A percentile compares a stretch with the other conserved stretches of the same genome.
Evolutionary conservation across 2,113 vertebrate species (phyloP).

Genomic region (Hypanus sabinus): DNA sequence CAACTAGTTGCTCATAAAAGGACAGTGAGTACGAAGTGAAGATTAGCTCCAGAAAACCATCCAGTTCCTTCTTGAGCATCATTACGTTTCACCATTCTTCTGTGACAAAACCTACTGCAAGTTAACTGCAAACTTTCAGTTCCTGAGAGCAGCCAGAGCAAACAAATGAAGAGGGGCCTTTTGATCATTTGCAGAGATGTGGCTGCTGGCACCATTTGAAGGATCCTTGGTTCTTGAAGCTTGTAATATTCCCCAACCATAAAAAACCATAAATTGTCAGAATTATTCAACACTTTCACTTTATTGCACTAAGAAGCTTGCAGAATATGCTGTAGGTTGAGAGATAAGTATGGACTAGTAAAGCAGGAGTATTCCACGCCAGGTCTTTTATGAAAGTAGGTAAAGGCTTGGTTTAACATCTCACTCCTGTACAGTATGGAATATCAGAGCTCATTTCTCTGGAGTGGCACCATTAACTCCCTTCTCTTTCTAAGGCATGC

Average conservation of each 20-base stretch:
- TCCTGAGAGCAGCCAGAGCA: neutral
- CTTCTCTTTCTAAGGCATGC: neutral
- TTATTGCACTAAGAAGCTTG: neutral
- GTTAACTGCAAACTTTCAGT: neutral
- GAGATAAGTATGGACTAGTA: neutral
- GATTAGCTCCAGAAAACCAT: too few relatives aligned
- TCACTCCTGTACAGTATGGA: neutral
- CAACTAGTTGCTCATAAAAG: too few relatives aligned
- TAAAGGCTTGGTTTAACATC: neutral
- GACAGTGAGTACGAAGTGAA: too few relatives aligned
- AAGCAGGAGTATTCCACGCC: neutral
- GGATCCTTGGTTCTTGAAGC: neutral
- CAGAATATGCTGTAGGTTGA: neutral
- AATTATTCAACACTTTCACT: neutral
- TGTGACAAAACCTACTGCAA: neutral
- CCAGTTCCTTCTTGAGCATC: too few relatives aligned
- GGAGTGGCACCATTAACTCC: neutral
- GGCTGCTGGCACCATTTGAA: neutral
- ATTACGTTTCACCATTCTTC: too few relatives aligned
- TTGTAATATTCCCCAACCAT: neutral
- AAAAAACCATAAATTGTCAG: neutral
- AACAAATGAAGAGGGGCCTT: neutral
- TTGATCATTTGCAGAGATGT: neutral
- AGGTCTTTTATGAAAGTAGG: too few relatives aligned
- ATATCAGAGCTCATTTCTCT: neutral